Percentiles rank a stretch among this genome's conserved stretches.
phyloP scores from a whole-genome alignment of 2,797 vertebrate genomes.

The Sebastes variabilis region DNA sequence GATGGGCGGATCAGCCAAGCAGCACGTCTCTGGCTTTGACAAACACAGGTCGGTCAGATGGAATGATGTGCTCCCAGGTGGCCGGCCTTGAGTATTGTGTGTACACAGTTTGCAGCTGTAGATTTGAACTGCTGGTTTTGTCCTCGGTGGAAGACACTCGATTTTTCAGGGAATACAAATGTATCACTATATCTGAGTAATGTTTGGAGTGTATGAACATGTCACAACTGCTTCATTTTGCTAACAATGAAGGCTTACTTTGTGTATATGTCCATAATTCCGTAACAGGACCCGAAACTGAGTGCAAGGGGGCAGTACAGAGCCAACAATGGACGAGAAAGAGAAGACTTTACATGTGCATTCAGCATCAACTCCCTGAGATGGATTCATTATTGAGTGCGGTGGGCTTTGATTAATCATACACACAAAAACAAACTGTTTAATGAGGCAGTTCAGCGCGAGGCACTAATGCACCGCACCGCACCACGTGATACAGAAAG shows the following conservation, averaged over 20 bases:
- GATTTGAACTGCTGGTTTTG: slow-evolving; percentile 3
- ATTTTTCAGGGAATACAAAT: slow-evolving; percentile 4
- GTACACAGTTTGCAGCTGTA: slow-evolving; percentile 9
- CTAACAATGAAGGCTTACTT: not conserved
- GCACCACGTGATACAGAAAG: not conserved
- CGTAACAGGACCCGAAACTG: not conserved
- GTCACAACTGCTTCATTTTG: not conserved
- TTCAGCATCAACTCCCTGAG: not conserved
- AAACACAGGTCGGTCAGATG: slow-evolving; percentile 55
- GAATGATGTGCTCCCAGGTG: slow-evolving; percentile 56
- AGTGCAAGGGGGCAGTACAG: not conserved
- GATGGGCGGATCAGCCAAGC: slow-evolving; percentile 29
- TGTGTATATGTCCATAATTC: not conserved
- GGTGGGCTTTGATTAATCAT: not conserved
- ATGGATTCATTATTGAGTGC: not conserved
- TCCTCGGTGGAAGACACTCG: not conserved
- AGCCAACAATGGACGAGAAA: not conserved
- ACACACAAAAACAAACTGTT: not conserved
- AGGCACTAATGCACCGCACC: not conserved
- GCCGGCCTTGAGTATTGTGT: slow-evolving; percentile 10
- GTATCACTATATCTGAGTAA: not conserved
- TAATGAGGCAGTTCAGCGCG: not conserved
- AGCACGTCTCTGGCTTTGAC: slow-evolving; percentile 39
- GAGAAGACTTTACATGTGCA: not conserved
- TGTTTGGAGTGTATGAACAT: not conserved